A percentile compares a stretch with the other conserved stretches of the same genome.
These are phyloP conservation scores for Magallana ariakensis DNA, from an alignment of 1,140 invertebrate genomes.

Conservation along the genomic window DNA sequence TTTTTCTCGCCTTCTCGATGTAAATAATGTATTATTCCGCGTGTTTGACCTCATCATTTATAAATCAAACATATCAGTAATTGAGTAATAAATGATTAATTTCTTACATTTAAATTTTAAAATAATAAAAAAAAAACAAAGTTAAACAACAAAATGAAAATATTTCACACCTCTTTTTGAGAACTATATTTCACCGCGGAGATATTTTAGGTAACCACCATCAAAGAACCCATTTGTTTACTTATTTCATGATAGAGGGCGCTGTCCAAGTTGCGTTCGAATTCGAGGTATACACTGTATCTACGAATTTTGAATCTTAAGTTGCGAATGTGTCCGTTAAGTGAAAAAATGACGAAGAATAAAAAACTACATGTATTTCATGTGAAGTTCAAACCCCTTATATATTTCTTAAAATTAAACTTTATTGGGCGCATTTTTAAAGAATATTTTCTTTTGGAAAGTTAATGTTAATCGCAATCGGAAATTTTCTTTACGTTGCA, in stretches of 20 bases:
- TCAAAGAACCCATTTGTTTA: background rate
- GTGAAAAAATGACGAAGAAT: background rate
- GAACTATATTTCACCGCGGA: slow-evolving; percentile 1
- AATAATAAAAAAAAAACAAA: background rate
- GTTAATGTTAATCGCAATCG: no score
- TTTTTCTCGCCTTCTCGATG: background rate
- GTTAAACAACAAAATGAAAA: background rate
- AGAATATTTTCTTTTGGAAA: background rate
- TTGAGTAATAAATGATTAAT: background rate
- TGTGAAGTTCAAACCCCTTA: background rate
- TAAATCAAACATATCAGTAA: background rate
- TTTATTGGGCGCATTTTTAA: background rate
- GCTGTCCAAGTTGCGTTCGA: background rate
- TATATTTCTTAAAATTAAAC: background rate
- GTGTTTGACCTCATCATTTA: background rate
- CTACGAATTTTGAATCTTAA: background rate
- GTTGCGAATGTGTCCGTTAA: background rate
- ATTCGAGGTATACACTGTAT: background rate
- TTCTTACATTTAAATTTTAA: background rate
- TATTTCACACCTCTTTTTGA: background rate
- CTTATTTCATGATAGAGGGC: background rate
- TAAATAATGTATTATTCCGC: background rate
- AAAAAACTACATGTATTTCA: background rate
- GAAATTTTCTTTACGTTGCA: background rate
- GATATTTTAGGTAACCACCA: no score